Evolutionary conservation across 2,113 vertebrate species (phyloP), one percentile per base, ranked within the genome.

Genomic region (Chaetodon trifascialis): DNA sequence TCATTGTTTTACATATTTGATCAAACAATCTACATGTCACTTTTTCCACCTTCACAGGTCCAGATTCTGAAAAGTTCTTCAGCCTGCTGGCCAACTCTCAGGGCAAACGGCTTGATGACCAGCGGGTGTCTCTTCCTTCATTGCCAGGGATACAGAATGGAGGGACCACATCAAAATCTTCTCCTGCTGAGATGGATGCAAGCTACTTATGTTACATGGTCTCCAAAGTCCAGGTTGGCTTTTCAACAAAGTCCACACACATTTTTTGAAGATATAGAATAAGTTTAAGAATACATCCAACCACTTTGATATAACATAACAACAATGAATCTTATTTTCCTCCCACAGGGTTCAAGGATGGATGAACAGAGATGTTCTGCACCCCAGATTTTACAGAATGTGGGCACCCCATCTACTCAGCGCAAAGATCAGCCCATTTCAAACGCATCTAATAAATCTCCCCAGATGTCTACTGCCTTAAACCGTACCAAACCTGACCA

Each of bases 51-150:
- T 21, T 73, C 11, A 52, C 49, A 88, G 87, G 12, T 34, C 86
- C 92, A 3, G 95, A 97, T 88, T 94, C 95, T 85, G 96, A 97
- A 46, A 89, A 88, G 38, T 91, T 97, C 40, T 95, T 97, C 90
- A 95, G 89, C 63, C 88, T 97, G 87, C 47, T 97, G 78, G 91
- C 94, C 11, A 94, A 91, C 69, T 95, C 94, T 73, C 96, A 97
- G 86, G 93, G 95, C 23, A 88, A 80, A 58, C 91, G 96, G 17
- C 93, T 97, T 82, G 95, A 97, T 17, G 96, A 97, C 88, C 97
- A 97, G 68, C 94, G 96, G 2, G 95, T 93, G 49, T 93, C 87
- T 30, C 89, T 97, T 71, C 92, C 78, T 25, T 60, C 91, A 65
- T 89, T 96, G 76, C 96, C 96, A 44, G 95, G 95, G 30, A 95